phyloP scores from a whole-genome alignment of 2,113 vertebrate species.

The Eonycteris spelaea region DNA sequence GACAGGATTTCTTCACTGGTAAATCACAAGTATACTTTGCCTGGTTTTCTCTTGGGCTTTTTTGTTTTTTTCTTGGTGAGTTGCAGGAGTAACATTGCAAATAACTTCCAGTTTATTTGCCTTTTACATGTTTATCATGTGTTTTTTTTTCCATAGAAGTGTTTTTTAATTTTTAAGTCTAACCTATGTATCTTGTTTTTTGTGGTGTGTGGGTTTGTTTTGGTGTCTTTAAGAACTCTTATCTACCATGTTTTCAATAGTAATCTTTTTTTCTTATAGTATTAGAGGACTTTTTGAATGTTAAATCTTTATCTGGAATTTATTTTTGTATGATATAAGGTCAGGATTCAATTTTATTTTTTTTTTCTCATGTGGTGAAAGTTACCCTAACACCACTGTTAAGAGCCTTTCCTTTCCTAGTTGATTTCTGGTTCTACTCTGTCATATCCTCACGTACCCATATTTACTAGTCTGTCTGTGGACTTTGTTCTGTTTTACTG shows the following conservation, averaged over 20 bases:
- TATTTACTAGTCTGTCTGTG: background rate
- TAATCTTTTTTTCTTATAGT: background rate
- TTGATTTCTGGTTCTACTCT: background rate
- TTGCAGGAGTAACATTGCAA: background rate
- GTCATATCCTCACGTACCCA: background rate
- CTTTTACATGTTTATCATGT: background rate
- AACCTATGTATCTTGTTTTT: background rate
- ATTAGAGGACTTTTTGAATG: background rate
- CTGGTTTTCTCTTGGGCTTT: background rate
- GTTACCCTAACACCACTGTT: background rate
- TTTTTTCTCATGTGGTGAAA: background rate
- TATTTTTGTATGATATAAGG: background rate
- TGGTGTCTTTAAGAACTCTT: background rate
- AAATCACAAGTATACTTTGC: background rate
- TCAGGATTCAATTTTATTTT: background rate
- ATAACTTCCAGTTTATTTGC: background rate
- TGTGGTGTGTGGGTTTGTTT: background rate
- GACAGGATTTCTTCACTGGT: background rate
- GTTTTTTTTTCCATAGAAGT: background rate
- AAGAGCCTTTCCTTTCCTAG: background rate
- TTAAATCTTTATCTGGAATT: background rate
- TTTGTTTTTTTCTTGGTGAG: background rate
- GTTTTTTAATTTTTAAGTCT: background rate
- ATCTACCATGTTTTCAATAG: background rate
- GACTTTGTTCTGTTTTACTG: background rate